phyloP scores from a whole-genome alignment of 92 coral and sea anemone genomes.

The Chrysogorgia sp. region DNA sequence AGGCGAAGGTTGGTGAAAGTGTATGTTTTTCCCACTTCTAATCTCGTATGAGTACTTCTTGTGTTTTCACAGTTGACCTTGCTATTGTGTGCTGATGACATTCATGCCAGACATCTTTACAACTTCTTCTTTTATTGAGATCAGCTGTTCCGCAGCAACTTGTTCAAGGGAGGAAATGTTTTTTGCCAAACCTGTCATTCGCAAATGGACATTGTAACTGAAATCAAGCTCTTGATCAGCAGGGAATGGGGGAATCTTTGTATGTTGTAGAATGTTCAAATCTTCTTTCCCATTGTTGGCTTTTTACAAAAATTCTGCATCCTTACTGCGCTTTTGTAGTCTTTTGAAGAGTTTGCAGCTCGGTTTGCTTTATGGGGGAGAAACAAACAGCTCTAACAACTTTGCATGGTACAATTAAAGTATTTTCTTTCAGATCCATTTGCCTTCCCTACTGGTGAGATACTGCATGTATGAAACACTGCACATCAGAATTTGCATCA shows the following conservation, averaged over 20 bases:
- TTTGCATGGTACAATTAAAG: constrained; percentile 21
- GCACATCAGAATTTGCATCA: too few species aligned
- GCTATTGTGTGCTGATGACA: constrained; percentile 35
- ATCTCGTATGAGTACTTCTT: constrained; percentile 48
- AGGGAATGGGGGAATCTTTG: constrained; percentile 32
- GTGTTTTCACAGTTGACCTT: constrained; percentile 55
- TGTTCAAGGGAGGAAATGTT: constrained; percentile 40
- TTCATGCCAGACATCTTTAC: constrained; percentile 47
- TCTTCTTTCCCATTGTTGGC: constrained; percentile 40
- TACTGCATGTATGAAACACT: too few species aligned
- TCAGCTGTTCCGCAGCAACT: constrained; percentile 56
- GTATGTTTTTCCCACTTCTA: constrained; percentile 48
- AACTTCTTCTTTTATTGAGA: constrained; percentile 54
- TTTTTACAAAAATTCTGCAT: constrained; percentile 20
- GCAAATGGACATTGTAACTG: constrained; percentile 18
- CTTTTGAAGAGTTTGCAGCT: constrained; percentile 27
- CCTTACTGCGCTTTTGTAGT: constrained; percentile 17
- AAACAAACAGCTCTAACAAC: constrained; percentile 33
- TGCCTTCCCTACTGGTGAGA: too few species aligned
- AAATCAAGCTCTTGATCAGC: constrained; percentile 34
- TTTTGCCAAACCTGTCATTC: constrained; percentile 13
- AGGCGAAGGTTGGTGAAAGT: constrained; percentile 42
- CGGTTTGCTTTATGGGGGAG: constrained; percentile 23
- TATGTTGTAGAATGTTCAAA: constrained; percentile 20
- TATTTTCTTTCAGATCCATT: too few species aligned